A percentile compares a stretch with the other conserved stretches of the same genome.
phyloP scores from a whole-genome alignment of 2,888 invertebrate species.

The Heliconius ismenius region DNA sequence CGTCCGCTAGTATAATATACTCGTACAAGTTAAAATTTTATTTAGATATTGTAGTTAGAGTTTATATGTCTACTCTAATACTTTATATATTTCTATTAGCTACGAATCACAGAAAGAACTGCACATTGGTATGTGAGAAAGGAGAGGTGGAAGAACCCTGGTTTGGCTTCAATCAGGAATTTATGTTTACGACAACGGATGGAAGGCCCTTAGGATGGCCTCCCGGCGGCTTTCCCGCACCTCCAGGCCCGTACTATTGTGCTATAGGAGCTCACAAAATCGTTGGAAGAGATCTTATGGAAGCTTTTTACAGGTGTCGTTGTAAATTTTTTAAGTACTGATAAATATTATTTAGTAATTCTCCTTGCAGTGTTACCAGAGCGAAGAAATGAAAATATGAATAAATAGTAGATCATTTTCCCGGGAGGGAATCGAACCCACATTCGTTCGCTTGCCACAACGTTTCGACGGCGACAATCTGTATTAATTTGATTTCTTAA shows the following conservation, averaged over 20 bases:
- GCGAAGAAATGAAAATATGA: too few relatives aligned
- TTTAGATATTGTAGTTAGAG: background rate
- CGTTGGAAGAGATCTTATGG: conserved; percentile 90
- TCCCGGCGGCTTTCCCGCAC: conserved; percentile 84
- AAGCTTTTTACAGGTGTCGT: conserved; percentile 84
- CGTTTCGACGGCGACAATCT: too few relatives aligned
- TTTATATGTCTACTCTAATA: background rate
- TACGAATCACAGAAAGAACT: conserved; percentile 66
- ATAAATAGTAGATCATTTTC: too few relatives aligned
- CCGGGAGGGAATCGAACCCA: too few relatives aligned
- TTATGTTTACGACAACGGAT: conserved; percentile 68
- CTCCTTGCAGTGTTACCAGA: too few relatives aligned
- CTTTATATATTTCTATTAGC: conserved; percentile 50
- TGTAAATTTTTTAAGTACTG: background rate
- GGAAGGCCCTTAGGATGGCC: conserved; percentile 89
- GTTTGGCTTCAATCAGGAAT: conserved; percentile 89
- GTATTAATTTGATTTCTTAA: too few relatives aligned
- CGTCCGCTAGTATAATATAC: too few relatives aligned
- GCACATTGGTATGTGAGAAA: conserved; percentile 80
- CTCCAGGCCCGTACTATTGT: conserved; percentile 91
- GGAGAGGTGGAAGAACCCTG: conserved; percentile 84
- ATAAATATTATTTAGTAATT: too few relatives aligned
- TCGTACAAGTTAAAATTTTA: background rate
- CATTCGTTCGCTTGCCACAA: too few relatives aligned
- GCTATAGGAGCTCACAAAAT: conserved; percentile 90